These are phyloP conservation scores for Danaus chrysippus DNA, from an alignment of 2,888 invertebrate genomes.

Conservation along the genomic window DNA sequence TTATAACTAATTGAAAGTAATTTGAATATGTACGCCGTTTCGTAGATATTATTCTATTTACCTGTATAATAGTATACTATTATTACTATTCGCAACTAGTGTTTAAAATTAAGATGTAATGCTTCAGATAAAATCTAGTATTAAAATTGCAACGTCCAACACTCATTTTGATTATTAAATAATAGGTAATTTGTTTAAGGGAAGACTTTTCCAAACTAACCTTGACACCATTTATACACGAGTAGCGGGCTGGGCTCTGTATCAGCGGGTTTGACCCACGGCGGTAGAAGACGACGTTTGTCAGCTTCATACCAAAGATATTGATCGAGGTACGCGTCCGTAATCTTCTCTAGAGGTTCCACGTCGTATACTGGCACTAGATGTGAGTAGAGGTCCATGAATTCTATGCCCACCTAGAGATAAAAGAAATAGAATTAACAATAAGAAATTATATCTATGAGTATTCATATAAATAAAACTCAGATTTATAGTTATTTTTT, in stretches of 20 bases:
- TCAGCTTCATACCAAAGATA: constrained; percentile 99
- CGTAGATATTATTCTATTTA: no score
- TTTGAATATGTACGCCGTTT: no score
- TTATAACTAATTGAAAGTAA: no score
- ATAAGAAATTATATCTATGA: neutral
- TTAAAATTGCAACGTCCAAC: no score
- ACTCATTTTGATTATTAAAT: no score
- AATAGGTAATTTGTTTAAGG: no score
- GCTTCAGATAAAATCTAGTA: no score
- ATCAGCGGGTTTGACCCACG: constrained; percentile 99
- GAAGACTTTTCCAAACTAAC: constrained; percentile 58
- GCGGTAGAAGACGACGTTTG: constrained; percentile 96
- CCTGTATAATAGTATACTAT: no score
- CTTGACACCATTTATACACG: constrained; percentile 99
- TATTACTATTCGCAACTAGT: no score
- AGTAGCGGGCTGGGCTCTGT: constrained; percentile 96
- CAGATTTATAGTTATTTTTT: no score
- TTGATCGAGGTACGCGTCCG: constrained; percentile 99
- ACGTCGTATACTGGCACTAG: constrained; percentile 99
- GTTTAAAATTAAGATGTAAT: no score
- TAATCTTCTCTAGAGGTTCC: constrained; percentile 99
- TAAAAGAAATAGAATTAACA: neutral
- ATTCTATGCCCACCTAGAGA: constrained; percentile 95
- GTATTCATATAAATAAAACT: no score
- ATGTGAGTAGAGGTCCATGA: constrained; percentile 99